Evolutionary conservation across 2,888 invertebrate genomes (phyloP), one percentile per base, ranked within the genome.

Genomic region (Quadroppia sp.): DNA sequence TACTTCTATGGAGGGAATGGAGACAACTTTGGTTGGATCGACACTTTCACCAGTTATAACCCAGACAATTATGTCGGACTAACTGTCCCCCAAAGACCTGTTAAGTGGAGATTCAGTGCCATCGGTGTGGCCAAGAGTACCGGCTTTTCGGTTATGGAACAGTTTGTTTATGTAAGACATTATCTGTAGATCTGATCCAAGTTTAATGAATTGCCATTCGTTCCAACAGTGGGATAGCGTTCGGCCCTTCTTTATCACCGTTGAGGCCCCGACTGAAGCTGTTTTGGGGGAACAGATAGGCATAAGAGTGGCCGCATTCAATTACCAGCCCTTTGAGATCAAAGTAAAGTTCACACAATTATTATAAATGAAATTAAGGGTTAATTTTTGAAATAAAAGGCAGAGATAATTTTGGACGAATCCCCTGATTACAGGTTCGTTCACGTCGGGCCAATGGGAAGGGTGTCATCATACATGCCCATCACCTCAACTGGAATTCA

Each of bases 241-340:
- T 23, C 81, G 85, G 2, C 84, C 84, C 64, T 85, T 87, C 80
- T 84, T 84, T 80, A 85, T 86, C 78, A 82, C 83, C 56, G 80
- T 85, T 4, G 85, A 86, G 78, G 83, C 83, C 50, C 85, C 86
- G 1, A 79, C 81, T 0, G 77, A 80, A 20, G 83, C 84, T 70
- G 81, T 82, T 9, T 80, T 84, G 40, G 86, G 86, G 6, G 87
- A 87, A 79, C 86, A 86, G 79, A 80, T 85, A 36, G 83, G 84
- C 11, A 78, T 85, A 0, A 78, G 83, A 40, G 81, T 83, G 2
- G 82, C 82, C 0, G 80, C 84, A 42, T 83, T 84, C 75, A 84
- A 84, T 78, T 83, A 82, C 78, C 83, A 82, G 59, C 80, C 80
- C 74, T 77, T 78, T 25, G 78, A 79, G 74, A 78, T 79, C 23